Base-by-base conservation (phyloP, 2,113 vertebrate species). In the Gracilinanus agilis region DNA sequence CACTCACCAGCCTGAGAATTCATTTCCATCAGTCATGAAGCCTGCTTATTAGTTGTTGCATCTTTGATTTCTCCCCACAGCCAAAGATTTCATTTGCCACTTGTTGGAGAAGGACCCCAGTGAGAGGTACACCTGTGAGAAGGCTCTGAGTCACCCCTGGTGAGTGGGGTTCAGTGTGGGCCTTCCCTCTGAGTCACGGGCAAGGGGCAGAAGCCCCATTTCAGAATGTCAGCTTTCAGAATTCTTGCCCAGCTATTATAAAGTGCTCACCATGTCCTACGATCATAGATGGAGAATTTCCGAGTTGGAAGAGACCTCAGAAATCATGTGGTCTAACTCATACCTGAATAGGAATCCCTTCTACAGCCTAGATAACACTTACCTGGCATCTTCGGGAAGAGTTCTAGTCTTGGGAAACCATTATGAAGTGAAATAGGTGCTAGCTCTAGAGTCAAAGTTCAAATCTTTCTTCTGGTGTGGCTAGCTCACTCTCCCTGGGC, bases 71-170 rank as follows among this genome's bases (percentile, higher is more conserved):
- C 40, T 93, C 93, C 93, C 93, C 53, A 96, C 98, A 99, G 99
- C 99, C 92, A 99, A 99, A 98, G 99, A 99, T 93, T 99, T 99
- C 94, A 99, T 99, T 97, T 98, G 98, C 40, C 99, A 99, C 27
- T 95, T 99, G 90, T 98, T 99, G 98, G 99, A 99, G 98, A 99
- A 99, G 94, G 99, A 99, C 98, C 99, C 99, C 0, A 98, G n/a
- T 0, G 98, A 97, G 16, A 99, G 99, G 90, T 99, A 99, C 94
- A 99, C 98, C 94, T 99, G 99, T 0, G 99, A 99, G 88, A 98
- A 99, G 97, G 99, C 99, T 3, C 97, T 99, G 97, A 90, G 94
- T 89, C 99, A 99, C 97, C 99, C 99, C 0, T 99, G 99, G 99
- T 99, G 95, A 99, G 99, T 97, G 91, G 55, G 54, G n/a, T 9